A percentile compares a stretch with the other conserved stretches of the same genome.
phyloP scores from a whole-genome alignment of 2,888 invertebrate genomes.

The Polydrusus cervinus region DNA sequence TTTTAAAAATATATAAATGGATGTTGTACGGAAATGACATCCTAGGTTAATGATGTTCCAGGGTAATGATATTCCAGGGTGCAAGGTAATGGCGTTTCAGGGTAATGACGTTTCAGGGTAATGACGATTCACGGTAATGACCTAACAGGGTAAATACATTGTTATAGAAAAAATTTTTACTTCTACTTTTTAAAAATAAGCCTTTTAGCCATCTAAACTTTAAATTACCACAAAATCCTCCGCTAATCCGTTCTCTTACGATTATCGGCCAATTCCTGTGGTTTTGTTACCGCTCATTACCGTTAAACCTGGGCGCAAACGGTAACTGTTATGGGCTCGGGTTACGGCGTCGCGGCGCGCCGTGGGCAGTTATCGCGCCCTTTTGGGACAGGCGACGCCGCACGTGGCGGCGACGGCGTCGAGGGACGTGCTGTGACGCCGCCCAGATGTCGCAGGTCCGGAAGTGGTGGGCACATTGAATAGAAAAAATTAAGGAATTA shows the following conservation, averaged over 20 bases:
- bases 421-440: slow-evolving; percentile 46
- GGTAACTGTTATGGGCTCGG: slow-evolving; percentile 51
- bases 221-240: not conserved
- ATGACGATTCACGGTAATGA: no score
- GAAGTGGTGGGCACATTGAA: not conserved
- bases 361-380: slow-evolving; percentile 54
- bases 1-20: no score
- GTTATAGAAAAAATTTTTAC: no score
- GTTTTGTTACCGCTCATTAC: slow-evolving; percentile 48
- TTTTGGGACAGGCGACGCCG: slow-evolving; percentile 51
- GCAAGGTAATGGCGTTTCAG: no score
- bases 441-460: slow-evolving; percentile 45
- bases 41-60: no score
- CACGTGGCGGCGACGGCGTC: slow-evolving; percentile 41
- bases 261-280: slow-evolving; percentile 48
- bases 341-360: slow-evolving; percentile 51
- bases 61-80: no score
- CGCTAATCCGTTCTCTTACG: slow-evolving; percentile 39
- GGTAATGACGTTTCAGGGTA: no score
- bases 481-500: not conserved
- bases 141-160: no score
- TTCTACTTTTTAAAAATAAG: no score
- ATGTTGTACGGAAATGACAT: no score
- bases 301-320: slow-evolving; percentile 53
- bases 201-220: not conserved